Evolutionary conservation across 1,140 invertebrate genomes (phyloP), one percentile per base, ranked within the genome.

Genomic region (Drosophila lacteicornis): DNA sequence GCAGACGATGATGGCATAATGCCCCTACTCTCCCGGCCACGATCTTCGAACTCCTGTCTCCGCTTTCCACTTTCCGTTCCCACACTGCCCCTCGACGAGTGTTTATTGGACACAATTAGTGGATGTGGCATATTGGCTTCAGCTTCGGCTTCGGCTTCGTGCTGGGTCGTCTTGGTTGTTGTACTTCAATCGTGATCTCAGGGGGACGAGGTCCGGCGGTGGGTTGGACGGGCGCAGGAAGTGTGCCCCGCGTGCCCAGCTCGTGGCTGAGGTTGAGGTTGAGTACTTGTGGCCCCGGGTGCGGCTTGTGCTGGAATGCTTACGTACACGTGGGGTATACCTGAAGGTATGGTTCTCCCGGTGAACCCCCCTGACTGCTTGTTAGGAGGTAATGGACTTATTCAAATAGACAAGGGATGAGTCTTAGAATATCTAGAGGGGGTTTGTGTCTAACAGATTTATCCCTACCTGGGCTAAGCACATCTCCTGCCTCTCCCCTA

Each of bases 21-120:
- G 73, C 77, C 61, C 46, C 66, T 50, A 47, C 50, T 57, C 47
- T 51, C 40, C 6, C 27, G 33, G 40, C 49, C 13, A 17, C 66
- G 46, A 63, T 19, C 40, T 38, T 11, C 47, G 61, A 69, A 38
- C 68, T 53, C 15, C 51, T 74, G 69, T 69, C 70, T 83, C 80
- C 67, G 47, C 53, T 59, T 74, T 69, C 59, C 78, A 25, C 27
- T 30, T 30, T 30, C 27, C 27, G 55, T 75, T 76, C 79, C 63
- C 71, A 70, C 65, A 63, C 47, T 42, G 56, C 73, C 53, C 57
- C 68, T 62, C 63, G 85, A 70, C 83, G 81, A 82, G 75, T 90
- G 85, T 80, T 90, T 90, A 90, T 90, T 91, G 86, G 81, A 85
- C 78, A 82, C 85, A 90, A 90, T 90, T 90, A 90, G 85, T 83